Conservation (phyloP, 2,888 invertebrate genomes). For the Chloroclysta siterata region DNA sequence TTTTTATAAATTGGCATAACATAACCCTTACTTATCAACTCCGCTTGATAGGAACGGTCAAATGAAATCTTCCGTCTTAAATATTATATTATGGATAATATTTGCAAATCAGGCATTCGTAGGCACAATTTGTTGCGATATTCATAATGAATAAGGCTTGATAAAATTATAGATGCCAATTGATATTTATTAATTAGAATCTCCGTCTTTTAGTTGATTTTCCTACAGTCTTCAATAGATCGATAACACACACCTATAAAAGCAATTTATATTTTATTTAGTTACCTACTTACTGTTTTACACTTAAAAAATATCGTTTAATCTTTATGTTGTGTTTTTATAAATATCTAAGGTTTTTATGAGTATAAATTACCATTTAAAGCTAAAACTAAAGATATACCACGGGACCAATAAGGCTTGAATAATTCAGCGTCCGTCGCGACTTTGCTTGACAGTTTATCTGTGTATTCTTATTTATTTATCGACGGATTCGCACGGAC, state of each 20-base stretch:
- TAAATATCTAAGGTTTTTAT: background rate
- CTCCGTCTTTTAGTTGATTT: background rate
- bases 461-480: slow-evolving; percentile 49
- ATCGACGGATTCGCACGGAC: slow-evolving; percentile 44
- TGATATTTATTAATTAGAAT: background rate
- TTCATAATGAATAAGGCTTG: background rate
- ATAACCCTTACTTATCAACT: no score
- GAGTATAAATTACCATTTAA: slow-evolving; percentile 8
- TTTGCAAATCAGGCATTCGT: slow-evolving; percentile 20
- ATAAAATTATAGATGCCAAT: background rate
- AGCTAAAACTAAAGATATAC: slow-evolving; percentile 20
- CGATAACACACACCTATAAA: background rate
- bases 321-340: background rate
- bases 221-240: background rate
- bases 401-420: slow-evolving; percentile 34
- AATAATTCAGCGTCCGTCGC: slow-evolving; percentile 47
- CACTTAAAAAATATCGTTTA: no score
- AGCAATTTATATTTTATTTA: no score
- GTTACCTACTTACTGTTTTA: no score
- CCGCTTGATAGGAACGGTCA: no score
- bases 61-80: background rate
- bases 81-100: slow-evolving; percentile 1
- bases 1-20: no score
- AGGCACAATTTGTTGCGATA: slow-evolving; percentile 12
- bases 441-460: slow-evolving; percentile 41